These are phyloP conservation scores for Acromyrmex echinatior DNA, from an alignment of 1,140 invertebrate species.

Conservation along the genomic window DNA sequence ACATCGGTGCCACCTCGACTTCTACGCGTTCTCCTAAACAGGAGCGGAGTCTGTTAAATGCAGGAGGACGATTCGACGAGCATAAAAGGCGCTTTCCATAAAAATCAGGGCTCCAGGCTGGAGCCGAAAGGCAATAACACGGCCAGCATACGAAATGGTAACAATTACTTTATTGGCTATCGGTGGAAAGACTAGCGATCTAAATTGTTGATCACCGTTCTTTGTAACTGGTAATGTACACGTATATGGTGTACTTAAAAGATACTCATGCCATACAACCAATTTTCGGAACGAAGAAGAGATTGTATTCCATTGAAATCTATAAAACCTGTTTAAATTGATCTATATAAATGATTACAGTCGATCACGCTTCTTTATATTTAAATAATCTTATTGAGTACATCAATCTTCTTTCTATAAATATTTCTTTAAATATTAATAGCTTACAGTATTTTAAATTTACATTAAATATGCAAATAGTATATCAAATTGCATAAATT, in stretches of 20 bases:
- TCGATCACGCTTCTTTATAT: not conserved
- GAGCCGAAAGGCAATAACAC: not conserved
- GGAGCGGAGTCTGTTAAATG: not conserved
- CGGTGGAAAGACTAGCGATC: not conserved
- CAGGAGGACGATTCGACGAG: not conserved
- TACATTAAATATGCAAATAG: not conserved
- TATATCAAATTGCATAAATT: not conserved
- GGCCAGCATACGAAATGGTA: conserved; percentile 8
- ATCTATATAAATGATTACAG: not conserved
- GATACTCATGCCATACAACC: not conserved
- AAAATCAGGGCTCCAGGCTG: conserved; percentile 21
- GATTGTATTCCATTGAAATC: not conserved
- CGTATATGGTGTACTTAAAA: not conserved
- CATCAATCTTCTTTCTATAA: not conserved
- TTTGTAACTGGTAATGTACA: conserved; percentile 1
- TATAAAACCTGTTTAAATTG: not conserved
- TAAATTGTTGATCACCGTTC: conserved; percentile 17
- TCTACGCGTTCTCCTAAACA: conserved; percentile 13
- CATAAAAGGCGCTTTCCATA: not conserved
- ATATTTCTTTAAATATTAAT: too few relatives aligned
- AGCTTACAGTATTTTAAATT: too few relatives aligned
- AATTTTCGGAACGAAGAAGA: not conserved
- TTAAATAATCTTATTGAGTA: conserved; percentile 1
- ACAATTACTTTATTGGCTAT: not conserved
- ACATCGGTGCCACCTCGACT: not conserved